These are phyloP conservation scores for Caenorhabditis doughertyi DNA, from an alignment of 2,888 invertebrate species.

Conservation along the genomic window DNA sequence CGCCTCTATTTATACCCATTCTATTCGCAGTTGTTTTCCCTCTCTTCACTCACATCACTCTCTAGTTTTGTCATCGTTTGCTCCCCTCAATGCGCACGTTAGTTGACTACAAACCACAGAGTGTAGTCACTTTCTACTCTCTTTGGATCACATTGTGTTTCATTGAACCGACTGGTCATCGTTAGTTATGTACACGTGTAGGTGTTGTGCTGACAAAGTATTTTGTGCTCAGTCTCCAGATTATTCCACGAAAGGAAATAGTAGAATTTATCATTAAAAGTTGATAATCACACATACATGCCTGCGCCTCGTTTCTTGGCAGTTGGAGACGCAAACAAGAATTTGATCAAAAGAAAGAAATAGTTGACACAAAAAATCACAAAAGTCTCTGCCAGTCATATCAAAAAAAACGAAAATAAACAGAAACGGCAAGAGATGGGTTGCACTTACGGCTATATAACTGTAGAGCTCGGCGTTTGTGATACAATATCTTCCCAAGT, in stretches of 20 bases:
- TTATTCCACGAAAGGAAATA: neutral
- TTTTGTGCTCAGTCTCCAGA: neutral
- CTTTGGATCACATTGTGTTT: neutral
- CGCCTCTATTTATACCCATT: constrained; percentile 40
- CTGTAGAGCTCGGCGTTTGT: too few species aligned
- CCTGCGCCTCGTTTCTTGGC: neutral
- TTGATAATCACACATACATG: neutral
- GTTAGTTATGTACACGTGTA: neutral
- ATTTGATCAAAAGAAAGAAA: constrained; percentile 3
- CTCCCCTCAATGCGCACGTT: constrained; percentile 27
- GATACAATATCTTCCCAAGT: too few species aligned
- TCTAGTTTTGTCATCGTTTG: constrained; percentile 55
- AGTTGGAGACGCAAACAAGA: neutral
- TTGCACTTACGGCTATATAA: too few species aligned
- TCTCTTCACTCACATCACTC: constrained; percentile 9
- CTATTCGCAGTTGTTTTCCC: neutral
- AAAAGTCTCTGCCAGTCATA: neutral
- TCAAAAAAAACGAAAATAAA: constrained; percentile 7
- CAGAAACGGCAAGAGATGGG: neutral
- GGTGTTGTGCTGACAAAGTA: neutral
- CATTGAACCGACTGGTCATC: neutral
- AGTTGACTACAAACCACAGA: constrained; percentile 48
- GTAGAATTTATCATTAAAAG: neutral
- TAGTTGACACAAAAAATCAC: constrained; percentile 28
- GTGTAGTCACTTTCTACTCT: constrained; percentile 12